Evolutionary conservation across 2,797 vertebrate species (phyloP).

Genomic region (Peromyscus melanophrys): DNA sequence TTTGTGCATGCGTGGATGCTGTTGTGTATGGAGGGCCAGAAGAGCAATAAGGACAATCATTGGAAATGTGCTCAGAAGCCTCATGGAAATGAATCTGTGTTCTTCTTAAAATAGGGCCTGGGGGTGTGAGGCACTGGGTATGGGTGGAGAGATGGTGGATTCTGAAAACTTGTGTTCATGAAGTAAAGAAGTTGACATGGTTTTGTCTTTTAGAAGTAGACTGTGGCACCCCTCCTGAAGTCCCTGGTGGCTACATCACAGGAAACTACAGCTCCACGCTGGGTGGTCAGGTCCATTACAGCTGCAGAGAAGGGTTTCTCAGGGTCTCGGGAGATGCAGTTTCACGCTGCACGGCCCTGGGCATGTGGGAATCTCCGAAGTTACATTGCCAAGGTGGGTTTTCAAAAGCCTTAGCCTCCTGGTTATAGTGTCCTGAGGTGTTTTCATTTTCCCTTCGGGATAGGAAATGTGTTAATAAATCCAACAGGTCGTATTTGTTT

Average conservation of each 20-base stretch:
- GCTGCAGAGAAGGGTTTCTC: conserved; percentile 92
- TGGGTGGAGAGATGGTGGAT: conserved; percentile 4
- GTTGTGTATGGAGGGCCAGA: background rate
- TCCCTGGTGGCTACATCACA: conserved; percentile 89
- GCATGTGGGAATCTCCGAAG: conserved; percentile 90
- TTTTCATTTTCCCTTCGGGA: conserved; percentile 4
- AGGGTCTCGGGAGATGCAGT: conserved; percentile 83
- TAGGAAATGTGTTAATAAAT: background rate
- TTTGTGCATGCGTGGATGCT: background rate
- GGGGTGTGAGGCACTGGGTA: background rate
- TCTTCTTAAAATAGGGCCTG: background rate
- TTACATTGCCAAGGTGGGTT: conserved; percentile 92
- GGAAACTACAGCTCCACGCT: conserved; percentile 89
- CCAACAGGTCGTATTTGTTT: background rate
- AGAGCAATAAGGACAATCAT: background rate
- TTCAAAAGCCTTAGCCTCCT: background rate
- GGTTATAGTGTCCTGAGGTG: background rate
- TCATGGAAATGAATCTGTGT: background rate
- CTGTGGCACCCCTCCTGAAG: conserved; percentile 91
- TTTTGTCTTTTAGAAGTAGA: conserved; percentile 90
- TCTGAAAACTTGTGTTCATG: conserved; percentile 52
- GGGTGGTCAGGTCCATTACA: conserved; percentile 90
- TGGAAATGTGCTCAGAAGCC: background rate
- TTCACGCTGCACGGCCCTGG: conserved; percentile 89
- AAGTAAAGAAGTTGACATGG: conserved; percentile 44